Evolutionary conservation across 2,888 invertebrate species (phyloP), one percentile per base, ranked within the genome.

Genomic region (Hanleya hanleyi): DNA sequence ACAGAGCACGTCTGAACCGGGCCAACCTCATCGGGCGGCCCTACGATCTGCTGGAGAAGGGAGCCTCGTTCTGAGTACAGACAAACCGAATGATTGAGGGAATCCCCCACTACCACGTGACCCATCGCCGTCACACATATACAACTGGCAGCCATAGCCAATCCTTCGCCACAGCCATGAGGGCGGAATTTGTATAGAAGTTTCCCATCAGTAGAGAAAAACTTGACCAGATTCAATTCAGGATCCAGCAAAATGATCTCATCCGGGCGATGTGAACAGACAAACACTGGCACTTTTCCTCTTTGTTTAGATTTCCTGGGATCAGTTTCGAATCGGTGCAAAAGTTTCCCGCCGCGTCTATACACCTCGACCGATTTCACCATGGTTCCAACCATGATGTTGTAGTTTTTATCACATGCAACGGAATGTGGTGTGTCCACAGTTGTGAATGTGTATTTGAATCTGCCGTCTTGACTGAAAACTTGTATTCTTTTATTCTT

Each of bases 241-340:
- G 87, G 76, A 67, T 89, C 88, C 74, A 84, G 81, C 0, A 88
- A 81, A 15, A 88, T 69, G 26, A 89, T 81, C 70, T 88, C 85
- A 7, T 81, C 77, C 57, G 81, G 81, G 18, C 83, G 77, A 57
- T 84, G 84, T 12, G 81, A 73, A 71, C 81, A 77, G 7, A 86
- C 77, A 33, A 83, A 80, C 76, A 32, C 78, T 22, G 67, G 51
- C 76, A 32, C 78, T 75, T 67, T 70, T 67, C 32, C 74, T 29
- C 18, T 71, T 66, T 22, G 62, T 12, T 18, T 35, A 15, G 67
- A 5, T 32, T 6, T 18, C 2, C 32, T 41, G 2, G 29, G 22
- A 22, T 33, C 36, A 1, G 57, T 41, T 4, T 35, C 22, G 38
- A 79, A 79, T 37, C 51, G 26, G 36, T 81, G 72, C 15, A 82